Conservation (phyloP, 2,113 vertebrate species). For the Oryzias melastigma region DNA sequence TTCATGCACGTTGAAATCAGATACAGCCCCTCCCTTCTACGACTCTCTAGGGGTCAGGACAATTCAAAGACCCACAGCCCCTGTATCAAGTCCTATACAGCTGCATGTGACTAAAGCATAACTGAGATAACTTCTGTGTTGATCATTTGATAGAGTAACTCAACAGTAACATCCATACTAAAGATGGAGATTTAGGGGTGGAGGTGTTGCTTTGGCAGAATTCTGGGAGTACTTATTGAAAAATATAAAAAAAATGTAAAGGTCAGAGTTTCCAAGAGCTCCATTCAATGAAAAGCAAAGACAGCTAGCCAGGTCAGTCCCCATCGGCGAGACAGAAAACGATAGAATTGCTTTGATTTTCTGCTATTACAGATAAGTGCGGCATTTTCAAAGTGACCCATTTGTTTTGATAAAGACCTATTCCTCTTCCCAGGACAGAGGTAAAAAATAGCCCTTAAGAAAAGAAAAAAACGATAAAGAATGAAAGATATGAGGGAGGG, state of each 20-base stretch:
- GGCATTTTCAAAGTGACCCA: conserved; percentile 54
- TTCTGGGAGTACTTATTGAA: background rate
- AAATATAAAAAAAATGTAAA: background rate
- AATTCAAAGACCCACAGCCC: too few relatives aligned
- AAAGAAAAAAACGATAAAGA: conserved; percentile 7
- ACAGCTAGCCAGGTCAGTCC: conserved; percentile 27
- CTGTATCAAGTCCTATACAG: too few relatives aligned
- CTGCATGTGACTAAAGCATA: too few relatives aligned
- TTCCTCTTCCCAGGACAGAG: conserved; percentile 31
- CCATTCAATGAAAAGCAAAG: conserved; percentile 15
- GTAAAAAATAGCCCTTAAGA: conserved; percentile 26
- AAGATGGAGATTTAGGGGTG: conserved; percentile 6
- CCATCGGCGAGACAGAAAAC: conserved; percentile 45
- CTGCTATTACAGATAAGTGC: conserved; percentile 61
- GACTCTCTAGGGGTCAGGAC: too few relatives aligned
- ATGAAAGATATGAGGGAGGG: conserved; percentile 10
- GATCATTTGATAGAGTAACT: background rate
- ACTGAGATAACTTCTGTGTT: too few relatives aligned
- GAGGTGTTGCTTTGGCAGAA: too few relatives aligned
- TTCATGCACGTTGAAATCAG: too few relatives aligned
- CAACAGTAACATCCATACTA: conserved; percentile 23
- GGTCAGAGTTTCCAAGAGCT: conserved; percentile 4
- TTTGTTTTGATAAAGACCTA: conserved; percentile 62
- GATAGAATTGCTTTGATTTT: conserved; percentile 50
- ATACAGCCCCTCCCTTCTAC: too few relatives aligned